A percentile compares a stretch with the other conserved stretches of the same genome.
These are phyloP conservation scores for Drosophila birchii DNA, from an alignment of 2,888 invertebrate genomes.

Conservation along the genomic window DNA sequence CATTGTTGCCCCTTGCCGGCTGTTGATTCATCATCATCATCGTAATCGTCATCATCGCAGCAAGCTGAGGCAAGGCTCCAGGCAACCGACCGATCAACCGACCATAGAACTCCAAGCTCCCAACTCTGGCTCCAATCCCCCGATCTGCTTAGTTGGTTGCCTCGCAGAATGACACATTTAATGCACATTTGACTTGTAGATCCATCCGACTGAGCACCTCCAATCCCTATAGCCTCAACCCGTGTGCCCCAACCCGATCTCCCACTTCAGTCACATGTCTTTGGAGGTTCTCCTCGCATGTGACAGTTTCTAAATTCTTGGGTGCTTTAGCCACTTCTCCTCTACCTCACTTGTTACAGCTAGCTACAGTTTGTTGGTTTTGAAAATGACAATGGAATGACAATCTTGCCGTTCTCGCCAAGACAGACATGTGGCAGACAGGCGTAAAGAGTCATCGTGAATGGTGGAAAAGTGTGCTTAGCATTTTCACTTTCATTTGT, in stretches of 20 bases:
- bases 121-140: constrained; percentile 23
- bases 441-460: constrained; percentile 19
- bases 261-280: constrained; percentile 19
- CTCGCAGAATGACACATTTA: constrained; percentile 80
- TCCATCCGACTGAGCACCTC: constrained; percentile 68
- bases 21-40: constrained; percentile 74
- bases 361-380: constrained; percentile 83
- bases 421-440: constrained; percentile 43
- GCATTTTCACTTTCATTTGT: constrained; percentile 38
- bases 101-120: constrained; percentile 44
- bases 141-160: constrained; percentile 66
- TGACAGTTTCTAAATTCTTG: constrained; percentile 35
- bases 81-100: constrained; percentile 76
- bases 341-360: constrained; percentile 55
- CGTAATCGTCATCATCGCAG: constrained; percentile 43
- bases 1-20: constrained; percentile 72
- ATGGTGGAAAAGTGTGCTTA: constrained; percentile 31
- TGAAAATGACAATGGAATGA: constrained; percentile 80
- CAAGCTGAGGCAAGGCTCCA: constrained; percentile 57
- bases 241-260: neutral
- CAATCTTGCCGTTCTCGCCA: constrained; percentile 44
- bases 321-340: neutral
- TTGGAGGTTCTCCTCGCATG: constrained; percentile 9
- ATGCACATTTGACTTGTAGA: constrained; percentile 81
- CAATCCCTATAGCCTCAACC: neutral